Evolutionary conservation across 2,113 vertebrate genomes (phyloP).

Genomic region (Sula dactylatra): DNA sequence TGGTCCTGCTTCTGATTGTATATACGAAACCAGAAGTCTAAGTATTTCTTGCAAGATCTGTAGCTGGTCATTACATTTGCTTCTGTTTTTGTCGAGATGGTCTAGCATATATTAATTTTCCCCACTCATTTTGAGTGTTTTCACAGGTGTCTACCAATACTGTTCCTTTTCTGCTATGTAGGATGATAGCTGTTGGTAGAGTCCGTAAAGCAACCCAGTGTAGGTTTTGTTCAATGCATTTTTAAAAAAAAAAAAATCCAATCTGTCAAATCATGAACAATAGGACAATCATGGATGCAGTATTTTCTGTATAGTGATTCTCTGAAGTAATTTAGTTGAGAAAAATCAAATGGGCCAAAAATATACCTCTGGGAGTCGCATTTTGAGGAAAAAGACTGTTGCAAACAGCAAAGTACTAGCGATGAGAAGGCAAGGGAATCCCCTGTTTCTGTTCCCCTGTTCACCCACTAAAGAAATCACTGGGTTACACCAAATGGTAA

Average conservation of each 20-base stretch:
- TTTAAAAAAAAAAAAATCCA: not conserved
- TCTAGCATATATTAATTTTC: not conserved
- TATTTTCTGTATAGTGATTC: not conserved
- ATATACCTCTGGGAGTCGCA: not conserved
- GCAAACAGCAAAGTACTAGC: not conserved
- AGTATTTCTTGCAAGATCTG: not conserved
- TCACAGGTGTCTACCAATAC: not conserved
- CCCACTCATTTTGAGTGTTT: not conserved
- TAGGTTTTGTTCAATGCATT: not conserved
- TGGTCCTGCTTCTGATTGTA: not conserved
- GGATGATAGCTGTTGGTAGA: not conserved
- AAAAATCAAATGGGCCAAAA: not conserved
- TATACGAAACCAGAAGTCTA: not conserved
- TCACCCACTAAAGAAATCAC: conserved; percentile 1
- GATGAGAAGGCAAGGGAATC: conserved; percentile 40
- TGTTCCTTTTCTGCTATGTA: not conserved
- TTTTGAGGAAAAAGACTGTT: conserved; percentile 3
- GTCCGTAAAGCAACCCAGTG: not conserved
- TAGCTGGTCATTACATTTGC: not conserved
- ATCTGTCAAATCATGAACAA: not conserved
- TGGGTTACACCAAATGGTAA: not conserved
- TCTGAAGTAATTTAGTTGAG: not conserved
- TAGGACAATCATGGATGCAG: not conserved
- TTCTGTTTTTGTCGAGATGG: not conserved
- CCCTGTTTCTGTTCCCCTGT: conserved; percentile 33